Percentiles rank a stretch among this genome's conserved stretches.
Evolutionary conservation across 2,888 invertebrate genomes (phyloP).

Genomic region (Eupeodes luniger): DNA sequence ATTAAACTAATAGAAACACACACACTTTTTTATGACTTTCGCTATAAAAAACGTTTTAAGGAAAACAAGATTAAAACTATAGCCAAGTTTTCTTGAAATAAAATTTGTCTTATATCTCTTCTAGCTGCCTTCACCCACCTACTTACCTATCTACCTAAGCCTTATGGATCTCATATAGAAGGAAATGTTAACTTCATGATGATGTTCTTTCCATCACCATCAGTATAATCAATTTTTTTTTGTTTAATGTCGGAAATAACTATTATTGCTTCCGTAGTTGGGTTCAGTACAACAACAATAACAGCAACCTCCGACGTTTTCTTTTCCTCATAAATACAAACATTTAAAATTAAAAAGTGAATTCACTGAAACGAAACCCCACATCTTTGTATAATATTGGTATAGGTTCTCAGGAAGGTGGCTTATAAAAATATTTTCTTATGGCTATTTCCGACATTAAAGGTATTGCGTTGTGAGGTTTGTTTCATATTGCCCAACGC

Average conservation of each 20-base stretch:
- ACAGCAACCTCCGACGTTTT: neutral
- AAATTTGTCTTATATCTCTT: neutral
- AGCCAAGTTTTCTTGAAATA: neutral
- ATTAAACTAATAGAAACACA: neutral
- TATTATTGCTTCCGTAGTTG: constrained; percentile 53
- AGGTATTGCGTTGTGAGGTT: constrained; percentile 25
- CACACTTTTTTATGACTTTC: constrained; percentile 1
- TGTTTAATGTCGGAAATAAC: constrained; percentile 61
- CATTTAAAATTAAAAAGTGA: constrained; percentile 18
- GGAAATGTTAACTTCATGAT: neutral
- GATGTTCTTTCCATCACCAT: neutral
- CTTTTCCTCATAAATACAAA: constrained; percentile 22
- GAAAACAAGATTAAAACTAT: neutral
- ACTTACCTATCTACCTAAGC: neutral
- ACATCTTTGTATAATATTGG: constrained; percentile 26
- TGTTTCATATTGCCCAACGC: neutral
- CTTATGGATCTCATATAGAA: neutral
- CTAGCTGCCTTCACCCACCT: neutral
- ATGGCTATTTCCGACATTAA: constrained; percentile 46
- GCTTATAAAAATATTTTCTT: constrained; percentile 68
- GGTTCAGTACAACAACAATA: neutral
- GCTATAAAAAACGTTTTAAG: neutral
- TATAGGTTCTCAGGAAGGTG: constrained; percentile 38
- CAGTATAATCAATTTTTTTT: constrained; percentile 56
- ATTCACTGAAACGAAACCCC: constrained; percentile 38